Percentiles rank a stretch among this genome's conserved stretches.
Evolutionary conservation across 1,140 invertebrate species (phyloP).

Genomic region (Andrena cerasifolii): DNA sequence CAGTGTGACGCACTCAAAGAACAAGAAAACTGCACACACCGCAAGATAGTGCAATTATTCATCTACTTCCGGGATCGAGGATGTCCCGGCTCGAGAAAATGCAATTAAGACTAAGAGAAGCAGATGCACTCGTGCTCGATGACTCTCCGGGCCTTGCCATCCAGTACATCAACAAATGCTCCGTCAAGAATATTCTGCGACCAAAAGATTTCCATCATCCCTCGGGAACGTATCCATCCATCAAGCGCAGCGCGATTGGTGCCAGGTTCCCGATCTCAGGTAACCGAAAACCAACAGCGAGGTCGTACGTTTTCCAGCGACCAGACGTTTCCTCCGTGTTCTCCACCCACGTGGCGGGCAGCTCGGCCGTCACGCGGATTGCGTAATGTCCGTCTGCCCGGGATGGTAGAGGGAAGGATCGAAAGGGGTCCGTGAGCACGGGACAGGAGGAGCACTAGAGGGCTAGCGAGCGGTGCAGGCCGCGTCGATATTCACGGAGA

Average conservation of each 20-base stretch:
- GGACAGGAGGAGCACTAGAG: constrained; percentile 23
- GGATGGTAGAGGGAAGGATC: neutral
- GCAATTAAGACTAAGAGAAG: no score
- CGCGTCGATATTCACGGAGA: constrained; percentile 55
- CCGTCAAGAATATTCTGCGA: no score
- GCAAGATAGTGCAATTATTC: neutral
- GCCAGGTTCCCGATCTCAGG: neutral
- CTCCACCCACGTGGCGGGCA: constrained; percentile 60
- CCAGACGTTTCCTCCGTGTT: constrained; percentile 67
- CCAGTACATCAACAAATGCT: no score
- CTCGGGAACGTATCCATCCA: no score
- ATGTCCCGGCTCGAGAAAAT: no score
- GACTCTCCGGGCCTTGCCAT: no score
- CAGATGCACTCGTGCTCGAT: no score
- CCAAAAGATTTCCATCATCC: no score
- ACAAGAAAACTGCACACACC: constrained; percentile 7
- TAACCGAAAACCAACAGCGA: constrained; percentile 57
- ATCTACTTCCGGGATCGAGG: neutral
- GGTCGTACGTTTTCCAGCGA: constrained; percentile 53
- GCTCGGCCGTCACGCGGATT: constrained; percentile 52
- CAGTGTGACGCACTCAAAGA: constrained; percentile 14
- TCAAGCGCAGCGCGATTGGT: no score
- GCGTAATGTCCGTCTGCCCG: constrained; percentile 40
- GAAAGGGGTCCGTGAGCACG: neutral
- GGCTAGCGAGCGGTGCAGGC: constrained; percentile 9